A percentile compares a stretch with the other conserved stretches of the same genome.
Conservation (phyloP, 2,797 vertebrate genomes). For the Rhynchonycteris naso region DNA sequence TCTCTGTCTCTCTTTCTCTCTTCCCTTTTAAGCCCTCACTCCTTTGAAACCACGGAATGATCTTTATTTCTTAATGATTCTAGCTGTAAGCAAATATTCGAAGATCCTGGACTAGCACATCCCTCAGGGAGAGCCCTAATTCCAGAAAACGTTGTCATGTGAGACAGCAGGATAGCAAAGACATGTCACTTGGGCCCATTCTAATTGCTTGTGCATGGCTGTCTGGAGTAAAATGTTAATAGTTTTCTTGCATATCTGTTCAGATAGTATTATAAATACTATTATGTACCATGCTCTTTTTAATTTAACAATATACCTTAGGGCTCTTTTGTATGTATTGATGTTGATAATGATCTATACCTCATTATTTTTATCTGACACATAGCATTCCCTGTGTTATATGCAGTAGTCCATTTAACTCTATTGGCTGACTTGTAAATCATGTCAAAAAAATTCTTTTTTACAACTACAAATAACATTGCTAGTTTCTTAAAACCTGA, state of each 20-base stretch:
- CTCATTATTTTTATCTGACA: conserved; percentile 24
- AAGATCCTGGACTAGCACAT: not conserved
- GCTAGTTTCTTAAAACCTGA: not conserved
- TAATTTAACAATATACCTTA: not conserved
- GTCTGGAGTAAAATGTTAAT: not conserved
- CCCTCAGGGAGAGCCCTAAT: not conserved
- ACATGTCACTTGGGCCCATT: not conserved
- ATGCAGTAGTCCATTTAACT: not conserved
- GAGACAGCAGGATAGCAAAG: not conserved
- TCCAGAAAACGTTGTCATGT: not conserved
- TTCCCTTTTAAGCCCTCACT: not conserved
- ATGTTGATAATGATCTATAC: not conserved
- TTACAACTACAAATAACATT: not conserved
- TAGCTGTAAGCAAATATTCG: not conserved
- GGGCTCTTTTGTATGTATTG: not conserved
- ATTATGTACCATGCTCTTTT: not conserved
- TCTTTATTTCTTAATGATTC: conserved; percentile 42
- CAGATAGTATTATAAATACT: not conserved
- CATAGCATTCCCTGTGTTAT: not conserved
- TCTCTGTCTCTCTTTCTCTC: not conserved
- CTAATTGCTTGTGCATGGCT: not conserved
- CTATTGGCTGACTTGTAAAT: not conserved
- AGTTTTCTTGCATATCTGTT: not conserved
- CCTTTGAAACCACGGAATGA: not conserved
- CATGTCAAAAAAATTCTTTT: not conserved